Evolutionary conservation across 2,797 vertebrate genomes (phyloP), one percentile per base, ranked within the genome.

Genomic region (Agapornis canus): DNA sequence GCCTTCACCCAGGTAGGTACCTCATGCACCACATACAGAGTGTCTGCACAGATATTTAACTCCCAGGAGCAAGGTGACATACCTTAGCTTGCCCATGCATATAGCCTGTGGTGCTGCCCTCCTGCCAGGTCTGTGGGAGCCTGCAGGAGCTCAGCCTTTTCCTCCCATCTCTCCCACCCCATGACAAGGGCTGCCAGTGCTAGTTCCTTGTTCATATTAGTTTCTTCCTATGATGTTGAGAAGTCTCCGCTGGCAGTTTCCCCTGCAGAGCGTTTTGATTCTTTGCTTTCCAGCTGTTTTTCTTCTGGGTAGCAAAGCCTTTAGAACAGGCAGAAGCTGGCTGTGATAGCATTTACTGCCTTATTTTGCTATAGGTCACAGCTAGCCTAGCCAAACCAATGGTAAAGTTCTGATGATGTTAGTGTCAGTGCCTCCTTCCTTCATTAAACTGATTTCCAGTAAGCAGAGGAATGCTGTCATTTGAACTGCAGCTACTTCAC

Each of bases 1-100:
- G 25, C 63, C 72, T 73, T 96, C 98, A 21, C 96, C 97, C 96
- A 98, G 98, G 98, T 98, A 94, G 0, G 94, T 95, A 52, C n/a
- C 39, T 13, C 0, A 0, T 31, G 25, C 56, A 26, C n/a, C 13
- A 2, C 23, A 49, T 27, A 51, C 20, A 22, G 17, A 45, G 48
- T 42, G 56, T 6, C 27, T 73, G 57, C 45, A 78, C 37, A 60
- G 39, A 21, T 57, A 15, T 69, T 71, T 60, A 35, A 23, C 23
- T 49, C 15, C 31, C 27, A 32, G 69, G 23, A 81, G 27, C 29
- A 52, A 56, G 75, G 54, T 0, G 4, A 31, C 19, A 9, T 18
- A 20, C 65, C 23, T 85, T 64, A 45, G 11, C 56, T 80, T 52
- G 29, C 15, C 11, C 0, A 0, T 26, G 54, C 2, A 0, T 10